A percentile compares a stretch with the other conserved stretches of the same genome.
Conservation (phyloP, 2,888 invertebrate genomes). For the Leptopilina syphax region DNA sequence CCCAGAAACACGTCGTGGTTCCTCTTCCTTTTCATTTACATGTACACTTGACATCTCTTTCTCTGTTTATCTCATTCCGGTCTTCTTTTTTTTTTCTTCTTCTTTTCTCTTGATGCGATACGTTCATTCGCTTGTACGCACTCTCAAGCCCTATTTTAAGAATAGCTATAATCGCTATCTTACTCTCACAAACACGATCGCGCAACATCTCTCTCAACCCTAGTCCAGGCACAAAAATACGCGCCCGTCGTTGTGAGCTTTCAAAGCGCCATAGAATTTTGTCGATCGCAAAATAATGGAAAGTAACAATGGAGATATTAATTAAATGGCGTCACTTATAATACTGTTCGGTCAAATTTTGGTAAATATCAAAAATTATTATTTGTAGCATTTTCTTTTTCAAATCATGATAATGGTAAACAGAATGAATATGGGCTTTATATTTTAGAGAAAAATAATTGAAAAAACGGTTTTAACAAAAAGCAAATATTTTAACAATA, state of each 20-base stretch:
- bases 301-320: not conserved
- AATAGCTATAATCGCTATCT: constrained; percentile 71
- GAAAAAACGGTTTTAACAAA: too few species aligned
- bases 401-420: too few species aligned
- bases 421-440: too few species aligned
- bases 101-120: constrained; percentile 44
- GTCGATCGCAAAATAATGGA: constrained; percentile 38
- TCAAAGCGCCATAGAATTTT: constrained; percentile 10
- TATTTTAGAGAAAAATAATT: too few species aligned
- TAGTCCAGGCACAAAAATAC: constrained; percentile 28
- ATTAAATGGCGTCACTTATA: too few species aligned
- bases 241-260: constrained; percentile 17
- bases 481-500: too few species aligned
- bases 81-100: constrained; percentile 34
- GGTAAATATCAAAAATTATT: too few species aligned
- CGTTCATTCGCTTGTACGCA: constrained; percentile 55
- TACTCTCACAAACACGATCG: constrained; percentile 51
- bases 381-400: too few species aligned
- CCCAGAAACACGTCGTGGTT: constrained; percentile 65
- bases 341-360: too few species aligned
- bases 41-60: constrained; percentile 54
- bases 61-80: constrained; percentile 52
- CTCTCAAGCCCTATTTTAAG: constrained; percentile 74
- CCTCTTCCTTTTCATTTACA: constrained; percentile 58
- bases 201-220: constrained; percentile 36